Percentiles rank a stretch among this genome's conserved stretches.
These are phyloP conservation scores for Neodiprion virginianus DNA, from an alignment of 1,140 invertebrate species.

Conservation along the genomic window DNA sequence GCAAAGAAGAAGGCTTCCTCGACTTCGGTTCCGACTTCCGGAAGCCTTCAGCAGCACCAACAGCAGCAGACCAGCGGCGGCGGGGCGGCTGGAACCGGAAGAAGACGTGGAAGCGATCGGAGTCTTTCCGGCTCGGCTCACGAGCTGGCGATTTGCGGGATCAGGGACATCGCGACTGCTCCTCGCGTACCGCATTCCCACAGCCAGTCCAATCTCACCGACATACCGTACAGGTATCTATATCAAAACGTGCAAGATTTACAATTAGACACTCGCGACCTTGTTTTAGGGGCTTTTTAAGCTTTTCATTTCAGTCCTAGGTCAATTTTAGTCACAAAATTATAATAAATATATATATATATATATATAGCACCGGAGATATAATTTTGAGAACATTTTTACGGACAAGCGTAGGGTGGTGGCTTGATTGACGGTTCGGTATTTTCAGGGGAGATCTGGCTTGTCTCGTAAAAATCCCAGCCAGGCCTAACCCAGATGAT, in stretches of 20 bases:
- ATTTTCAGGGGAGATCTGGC: constrained; percentile 71
- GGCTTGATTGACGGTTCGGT: constrained; percentile 34
- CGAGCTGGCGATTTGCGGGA: constrained; percentile 75
- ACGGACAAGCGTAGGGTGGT: background rate
- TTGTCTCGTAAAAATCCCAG: constrained; percentile 56
- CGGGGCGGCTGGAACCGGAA: constrained; percentile 34
- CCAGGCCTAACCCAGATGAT: constrained; percentile 54
- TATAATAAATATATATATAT: no score
- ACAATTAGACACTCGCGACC: no score
- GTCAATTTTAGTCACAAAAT: no score
- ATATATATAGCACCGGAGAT: no score
- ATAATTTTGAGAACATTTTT: no score
- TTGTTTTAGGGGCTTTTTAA: no score
- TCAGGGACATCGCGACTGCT: constrained; percentile 60
- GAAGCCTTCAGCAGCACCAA: constrained; percentile 52
- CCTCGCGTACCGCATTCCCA: constrained; percentile 76
- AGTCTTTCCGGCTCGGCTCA: constrained; percentile 83
- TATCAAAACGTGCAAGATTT: no score
- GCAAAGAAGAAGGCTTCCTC: constrained; percentile 83
- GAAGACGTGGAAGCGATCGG: constrained; percentile 79
- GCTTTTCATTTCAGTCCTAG: no score
- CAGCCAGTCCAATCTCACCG: constrained; percentile 82
- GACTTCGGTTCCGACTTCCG: constrained; percentile 63
- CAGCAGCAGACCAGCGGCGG: constrained; percentile 43
- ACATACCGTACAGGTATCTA: constrained; percentile 76